Conservation (phyloP, 2,797 vertebrate species). For the Melanotaenia boesemani region DNA sequence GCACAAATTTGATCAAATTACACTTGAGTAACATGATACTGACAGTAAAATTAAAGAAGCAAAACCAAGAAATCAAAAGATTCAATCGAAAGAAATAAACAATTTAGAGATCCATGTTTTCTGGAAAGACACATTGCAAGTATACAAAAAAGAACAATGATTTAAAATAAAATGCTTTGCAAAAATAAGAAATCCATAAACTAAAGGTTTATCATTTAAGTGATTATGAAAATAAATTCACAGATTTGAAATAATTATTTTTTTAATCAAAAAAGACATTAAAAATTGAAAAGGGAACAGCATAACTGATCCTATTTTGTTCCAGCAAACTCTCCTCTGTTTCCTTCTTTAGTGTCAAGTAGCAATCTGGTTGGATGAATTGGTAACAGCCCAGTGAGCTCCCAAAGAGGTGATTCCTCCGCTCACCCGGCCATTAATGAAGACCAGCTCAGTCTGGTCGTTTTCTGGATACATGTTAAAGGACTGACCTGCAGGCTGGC, state of each 20-base stretch:
- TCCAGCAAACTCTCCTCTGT: neutral
- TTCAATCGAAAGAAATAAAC: neutral
- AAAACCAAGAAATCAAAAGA: neutral
- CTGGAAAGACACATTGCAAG: neutral
- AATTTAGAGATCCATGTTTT: neutral
- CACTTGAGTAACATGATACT: neutral
- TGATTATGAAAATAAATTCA: neutral
- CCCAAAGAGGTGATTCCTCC: too few relatives aligned
- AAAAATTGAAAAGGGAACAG: neutral
- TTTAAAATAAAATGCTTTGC: too few relatives aligned
- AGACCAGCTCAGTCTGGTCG: too few relatives aligned
- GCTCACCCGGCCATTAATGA: too few relatives aligned
- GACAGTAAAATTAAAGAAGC: neutral
- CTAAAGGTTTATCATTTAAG: neutral
- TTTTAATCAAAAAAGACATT: too few relatives aligned
- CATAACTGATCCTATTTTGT: too few relatives aligned
- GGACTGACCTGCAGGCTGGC: too few relatives aligned
- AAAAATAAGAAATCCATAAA: neutral
- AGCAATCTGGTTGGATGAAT: neutral
- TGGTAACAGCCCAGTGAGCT: too few relatives aligned
- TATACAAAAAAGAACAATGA: neutral
- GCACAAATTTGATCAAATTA: too few relatives aligned
- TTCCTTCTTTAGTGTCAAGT: neutral
- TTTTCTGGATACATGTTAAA: too few relatives aligned
- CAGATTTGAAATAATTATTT: neutral